Evolutionary conservation across 2,113 vertebrate genomes (phyloP).

Genomic region (Petrocephalus microphthalmus): DNA sequence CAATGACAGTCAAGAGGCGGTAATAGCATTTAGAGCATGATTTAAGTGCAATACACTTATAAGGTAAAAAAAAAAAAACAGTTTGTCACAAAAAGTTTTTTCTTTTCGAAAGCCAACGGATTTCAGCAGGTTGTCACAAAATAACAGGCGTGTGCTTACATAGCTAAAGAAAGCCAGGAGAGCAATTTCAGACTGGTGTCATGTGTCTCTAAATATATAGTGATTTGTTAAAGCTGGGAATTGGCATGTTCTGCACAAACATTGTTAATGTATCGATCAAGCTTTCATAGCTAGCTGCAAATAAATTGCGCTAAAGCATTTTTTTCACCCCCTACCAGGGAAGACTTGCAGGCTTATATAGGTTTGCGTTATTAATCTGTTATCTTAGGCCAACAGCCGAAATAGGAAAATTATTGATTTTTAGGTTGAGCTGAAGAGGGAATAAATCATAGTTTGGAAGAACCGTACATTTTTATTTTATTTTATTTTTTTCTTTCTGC

Average conservation of each 20-base stretch:
- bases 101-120: neutral
- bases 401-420: slow-evolving; percentile 36
- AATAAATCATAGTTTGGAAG: slow-evolving; percentile 28
- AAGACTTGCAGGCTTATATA: slow-evolving; percentile 21
- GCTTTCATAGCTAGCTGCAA: slow-evolving; percentile 33
- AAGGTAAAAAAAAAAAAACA: neutral
- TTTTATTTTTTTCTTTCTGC: neutral
- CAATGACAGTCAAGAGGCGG: neutral
- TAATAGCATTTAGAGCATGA: neutral
- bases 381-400: slow-evolving; percentile 27
- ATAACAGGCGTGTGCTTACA: neutral
- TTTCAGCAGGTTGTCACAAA: neutral
- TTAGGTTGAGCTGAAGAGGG: slow-evolving; percentile 25
- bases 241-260: slow-evolving; percentile 35
- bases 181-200: neutral
- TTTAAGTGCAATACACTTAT: neutral
- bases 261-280: slow-evolving; percentile 45
- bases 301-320: slow-evolving; percentile 27
- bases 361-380: slow-evolving; percentile 31
- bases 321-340: neutral
- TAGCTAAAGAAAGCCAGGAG: neutral
- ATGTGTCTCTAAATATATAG: slow-evolving; percentile 16
- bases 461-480: slow-evolving; percentile 3
- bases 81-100: neutral
- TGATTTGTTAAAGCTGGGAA: slow-evolving; percentile 17